Evolutionary conservation across 2,797 vertebrate genomes (phyloP).

Genomic region (Simalia tracyae): DNA sequence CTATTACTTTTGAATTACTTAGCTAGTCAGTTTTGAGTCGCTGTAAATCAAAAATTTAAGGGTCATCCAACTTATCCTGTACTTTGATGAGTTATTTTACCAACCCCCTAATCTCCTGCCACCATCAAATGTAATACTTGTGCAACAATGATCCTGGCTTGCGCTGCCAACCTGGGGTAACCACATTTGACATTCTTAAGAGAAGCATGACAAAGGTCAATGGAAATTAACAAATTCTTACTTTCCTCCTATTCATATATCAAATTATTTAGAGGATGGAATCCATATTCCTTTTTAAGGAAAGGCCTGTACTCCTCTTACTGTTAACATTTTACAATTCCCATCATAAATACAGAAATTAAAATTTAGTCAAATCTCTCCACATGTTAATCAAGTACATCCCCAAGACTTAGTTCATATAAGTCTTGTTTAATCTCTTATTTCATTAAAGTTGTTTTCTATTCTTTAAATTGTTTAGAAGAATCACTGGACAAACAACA

Average conservation of each 20-base stretch:
- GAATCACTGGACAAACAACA: rapidly evolving
- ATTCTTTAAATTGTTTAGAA: rapidly evolving
- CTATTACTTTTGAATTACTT: not conserved
- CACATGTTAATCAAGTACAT: not conserved
- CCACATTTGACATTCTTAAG: not conserved
- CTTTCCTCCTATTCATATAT: not conserved
- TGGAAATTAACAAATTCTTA: not conserved
- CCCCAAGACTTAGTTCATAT: not conserved
- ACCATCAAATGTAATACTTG: not conserved
- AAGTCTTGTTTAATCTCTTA: not conserved
- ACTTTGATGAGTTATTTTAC: not conserved
- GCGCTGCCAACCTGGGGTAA: not conserved
- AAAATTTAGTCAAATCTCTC: not conserved
- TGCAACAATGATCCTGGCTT: not conserved
- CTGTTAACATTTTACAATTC: not conserved
- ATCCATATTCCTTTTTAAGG: not conserved
- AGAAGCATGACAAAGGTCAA: not conserved
- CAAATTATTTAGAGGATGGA: not conserved
- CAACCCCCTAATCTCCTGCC: not conserved
- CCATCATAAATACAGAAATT: not conserved
- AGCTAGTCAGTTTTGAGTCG: not conserved
- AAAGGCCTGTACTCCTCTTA: not conserved
- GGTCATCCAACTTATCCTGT: not conserved
- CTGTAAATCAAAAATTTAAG: not conserved
- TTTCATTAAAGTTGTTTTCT: not conserved